Evolutionary conservation across 1,140 invertebrate genomes (phyloP).

Genomic region (Gonatopus flavifemur): DNA sequence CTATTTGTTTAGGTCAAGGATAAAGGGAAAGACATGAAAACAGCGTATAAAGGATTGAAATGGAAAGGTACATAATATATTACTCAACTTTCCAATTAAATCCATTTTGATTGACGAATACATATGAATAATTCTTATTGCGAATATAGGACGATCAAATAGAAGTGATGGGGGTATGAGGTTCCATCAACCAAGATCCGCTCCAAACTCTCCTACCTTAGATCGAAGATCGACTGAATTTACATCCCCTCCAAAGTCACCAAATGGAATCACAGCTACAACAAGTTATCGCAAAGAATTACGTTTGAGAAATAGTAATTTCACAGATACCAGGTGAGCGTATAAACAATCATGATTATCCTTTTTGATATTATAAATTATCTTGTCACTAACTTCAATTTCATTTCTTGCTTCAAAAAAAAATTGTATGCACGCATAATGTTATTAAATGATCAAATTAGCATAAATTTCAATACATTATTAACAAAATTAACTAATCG

Average conservation of each 20-base stretch:
- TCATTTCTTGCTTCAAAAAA: constrained; percentile 1
- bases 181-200: constrained; percentile 63
- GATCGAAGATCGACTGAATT: constrained; percentile 56
- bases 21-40: constrained; percentile 72
- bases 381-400: not conserved
- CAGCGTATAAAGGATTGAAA: constrained; percentile 73
- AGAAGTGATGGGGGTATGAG: constrained; percentile 45
- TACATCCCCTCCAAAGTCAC: constrained; percentile 50
- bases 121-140: not conserved
- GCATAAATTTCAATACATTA: no score
- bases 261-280: constrained; percentile 49
- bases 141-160: constrained; percentile 47
- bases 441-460: no score
- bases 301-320: constrained; percentile 48
- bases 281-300: constrained; percentile 60
- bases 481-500: no score
- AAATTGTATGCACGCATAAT: no score
- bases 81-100: constrained; percentile 3
- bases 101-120: not conserved
- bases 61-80: constrained; percentile 59
- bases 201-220: constrained; percentile 67
- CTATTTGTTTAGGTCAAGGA: constrained; percentile 68
- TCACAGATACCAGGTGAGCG: constrained; percentile 51
- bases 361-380: constrained; percentile 19
- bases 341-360: constrained; percentile 31